Conservation (phyloP, 2,797 vertebrate genomes). For the Microctenopoma stevenorrisi region DNA sequence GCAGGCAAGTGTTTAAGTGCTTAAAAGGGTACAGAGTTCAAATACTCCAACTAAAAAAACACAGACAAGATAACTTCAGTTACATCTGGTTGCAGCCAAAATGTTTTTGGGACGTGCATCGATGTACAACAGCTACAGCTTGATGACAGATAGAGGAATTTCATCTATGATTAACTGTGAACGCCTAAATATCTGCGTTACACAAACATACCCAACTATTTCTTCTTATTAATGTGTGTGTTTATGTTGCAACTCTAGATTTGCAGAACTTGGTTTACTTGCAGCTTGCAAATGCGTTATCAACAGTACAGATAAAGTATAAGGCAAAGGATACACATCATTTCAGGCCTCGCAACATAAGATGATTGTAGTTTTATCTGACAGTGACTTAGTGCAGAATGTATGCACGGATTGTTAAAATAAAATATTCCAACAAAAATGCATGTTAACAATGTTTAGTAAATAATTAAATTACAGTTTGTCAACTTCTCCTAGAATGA, state of each 20-base stretch:
- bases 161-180: not conserved
- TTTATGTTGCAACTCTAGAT: not conserved
- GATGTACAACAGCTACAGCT: not conserved
- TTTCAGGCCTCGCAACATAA: not conserved
- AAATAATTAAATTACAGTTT: not conserved
- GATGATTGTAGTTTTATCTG: not conserved
- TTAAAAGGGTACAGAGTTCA: not conserved
- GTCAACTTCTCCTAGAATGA: not conserved
- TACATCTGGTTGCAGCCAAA: too few species aligned
- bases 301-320: not conserved
- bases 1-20: not conserved
- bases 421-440: not conserved
- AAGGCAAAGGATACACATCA: not conserved
- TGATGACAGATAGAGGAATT: not conserved
- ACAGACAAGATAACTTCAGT: too few species aligned
- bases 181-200: not conserved
- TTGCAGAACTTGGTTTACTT: not conserved
- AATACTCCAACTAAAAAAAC: not conserved
- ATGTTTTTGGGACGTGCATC: not conserved
- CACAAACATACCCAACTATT: not conserved
- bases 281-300: not conserved
- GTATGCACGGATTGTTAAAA: not conserved
- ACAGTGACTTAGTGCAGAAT: not conserved
- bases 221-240: not conserved
- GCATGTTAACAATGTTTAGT: not conserved